Percentiles rank a stretch among this genome's conserved stretches.
Evolutionary conservation across 2,797 vertebrate species (phyloP).

Genomic region (Rhinatrema bivittatum): DNA sequence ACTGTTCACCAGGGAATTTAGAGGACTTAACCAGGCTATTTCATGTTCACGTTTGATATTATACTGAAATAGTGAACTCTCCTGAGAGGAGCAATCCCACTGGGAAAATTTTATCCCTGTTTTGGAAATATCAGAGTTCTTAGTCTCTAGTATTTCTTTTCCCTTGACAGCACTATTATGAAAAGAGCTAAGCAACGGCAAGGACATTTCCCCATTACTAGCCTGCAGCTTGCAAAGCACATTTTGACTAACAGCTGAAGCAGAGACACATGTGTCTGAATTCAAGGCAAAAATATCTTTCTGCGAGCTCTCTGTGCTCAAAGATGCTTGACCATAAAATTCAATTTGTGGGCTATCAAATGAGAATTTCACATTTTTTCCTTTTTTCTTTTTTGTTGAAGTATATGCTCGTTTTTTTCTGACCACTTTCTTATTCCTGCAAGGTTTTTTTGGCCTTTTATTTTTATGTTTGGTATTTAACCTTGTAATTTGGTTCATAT

Average conservation of each 20-base stretch:
- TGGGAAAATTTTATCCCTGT: background rate
- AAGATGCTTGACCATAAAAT: background rate
- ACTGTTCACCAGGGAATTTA: background rate
- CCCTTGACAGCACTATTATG: conserved; percentile 1
- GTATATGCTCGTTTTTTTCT: conserved; percentile 9
- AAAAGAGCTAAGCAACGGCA: background rate
- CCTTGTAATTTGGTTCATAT: background rate
- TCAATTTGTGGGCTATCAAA: conserved; percentile 4
- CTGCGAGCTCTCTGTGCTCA: conserved; percentile 8
- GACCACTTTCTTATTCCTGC: conserved; percentile 4
- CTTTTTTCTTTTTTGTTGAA: conserved; percentile 2
- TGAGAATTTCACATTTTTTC: background rate
- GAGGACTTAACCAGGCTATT: background rate
- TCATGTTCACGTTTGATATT: background rate
- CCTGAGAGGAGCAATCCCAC: background rate
- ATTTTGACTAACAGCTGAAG: conserved; percentile 9
- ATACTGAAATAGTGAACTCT: background rate
- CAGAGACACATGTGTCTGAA: conserved; percentile 3
- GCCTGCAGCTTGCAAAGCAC: background rate
- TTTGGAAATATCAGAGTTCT: background rate
- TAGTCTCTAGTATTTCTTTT: background rate
- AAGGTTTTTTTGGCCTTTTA: conserved; percentile 13
- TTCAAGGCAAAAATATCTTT: conserved; percentile 1
- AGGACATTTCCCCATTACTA: conserved; percentile 2
- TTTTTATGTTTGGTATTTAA: conserved; percentile 10